phyloP scores from a whole-genome alignment of 2,113 vertebrate species.

The Oncorhynchus mykiss region DNA sequence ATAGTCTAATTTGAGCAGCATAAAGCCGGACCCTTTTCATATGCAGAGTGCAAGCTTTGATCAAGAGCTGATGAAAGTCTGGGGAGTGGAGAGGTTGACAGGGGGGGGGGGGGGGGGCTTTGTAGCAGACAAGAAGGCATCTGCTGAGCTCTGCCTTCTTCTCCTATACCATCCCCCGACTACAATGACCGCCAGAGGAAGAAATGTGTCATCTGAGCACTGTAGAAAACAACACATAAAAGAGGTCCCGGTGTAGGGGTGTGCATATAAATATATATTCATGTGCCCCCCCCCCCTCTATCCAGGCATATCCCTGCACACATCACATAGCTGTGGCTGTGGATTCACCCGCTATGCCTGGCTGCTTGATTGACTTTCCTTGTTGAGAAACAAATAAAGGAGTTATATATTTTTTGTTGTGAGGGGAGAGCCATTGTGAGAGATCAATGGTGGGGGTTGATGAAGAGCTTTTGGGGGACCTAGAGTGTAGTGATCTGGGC shows the following conservation, averaged over 20 bases:
- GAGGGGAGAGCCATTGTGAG: slow-evolving; percentile 32
- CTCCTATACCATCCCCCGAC: slow-evolving; percentile 45
- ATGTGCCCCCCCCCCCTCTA: neutral
- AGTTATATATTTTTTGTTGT: slow-evolving; percentile 53
- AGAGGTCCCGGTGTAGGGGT: neutral
- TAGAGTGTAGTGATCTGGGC: neutral
- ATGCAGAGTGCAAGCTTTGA: slow-evolving; percentile 79
- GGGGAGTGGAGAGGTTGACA: slow-evolving; percentile 39
- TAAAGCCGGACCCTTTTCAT: slow-evolving; percentile 75
- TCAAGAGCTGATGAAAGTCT: slow-evolving; percentile 74
- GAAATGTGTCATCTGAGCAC: slow-evolving; percentile 73
- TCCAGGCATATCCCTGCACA: neutral
- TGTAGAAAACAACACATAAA: slow-evolving; percentile 41
- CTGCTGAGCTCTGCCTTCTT: slow-evolving; percentile 76
- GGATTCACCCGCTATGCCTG: neutral
- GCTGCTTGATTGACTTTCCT: slow-evolving; percentile 49
- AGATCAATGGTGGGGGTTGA: slow-evolving; percentile 8
- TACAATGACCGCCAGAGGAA: slow-evolving; percentile 65
- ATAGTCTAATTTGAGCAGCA: slow-evolving; percentile 73
- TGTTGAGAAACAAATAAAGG: slow-evolving; percentile 61
- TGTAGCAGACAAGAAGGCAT: slow-evolving; percentile 89
- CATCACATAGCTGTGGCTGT: neutral
- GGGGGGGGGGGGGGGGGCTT: slow-evolving; percentile 73
- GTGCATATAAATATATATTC: slow-evolving; percentile 5
- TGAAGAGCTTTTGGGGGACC: slow-evolving; percentile 12